Percentiles rank a stretch among this genome's conserved stretches.
These are phyloP conservation scores for Diachasmimorpha longicaudata DNA, from an alignment of 1,140 invertebrate genomes.

Conservation along the genomic window DNA sequence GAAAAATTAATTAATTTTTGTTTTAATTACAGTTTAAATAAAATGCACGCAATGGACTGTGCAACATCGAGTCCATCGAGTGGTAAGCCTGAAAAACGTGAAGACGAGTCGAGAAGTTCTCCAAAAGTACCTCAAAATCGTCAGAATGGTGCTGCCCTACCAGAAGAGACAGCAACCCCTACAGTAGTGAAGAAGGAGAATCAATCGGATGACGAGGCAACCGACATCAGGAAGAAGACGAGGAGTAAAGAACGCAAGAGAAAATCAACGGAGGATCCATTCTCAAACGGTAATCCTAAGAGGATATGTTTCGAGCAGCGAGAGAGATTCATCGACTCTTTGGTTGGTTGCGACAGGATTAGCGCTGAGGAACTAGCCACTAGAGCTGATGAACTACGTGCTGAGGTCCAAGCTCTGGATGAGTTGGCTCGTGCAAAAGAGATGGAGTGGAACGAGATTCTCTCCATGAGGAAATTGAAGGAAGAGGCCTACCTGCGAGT, in stretches of 20 bases:
- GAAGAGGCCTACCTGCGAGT: slow-evolving; percentile 77
- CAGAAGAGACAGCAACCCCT: slow-evolving; percentile 51
- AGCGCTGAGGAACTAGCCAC: slow-evolving; percentile 50
- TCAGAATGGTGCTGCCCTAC: slow-evolving; percentile 56
- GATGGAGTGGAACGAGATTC: slow-evolving; percentile 82
- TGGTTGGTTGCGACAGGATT: slow-evolving; percentile 50
- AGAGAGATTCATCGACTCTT: slow-evolving; percentile 50
- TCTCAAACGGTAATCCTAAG: slow-evolving; percentile 46
- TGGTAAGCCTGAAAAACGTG: slow-evolving; percentile 44
- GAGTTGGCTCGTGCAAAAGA: slow-evolving; percentile 77
- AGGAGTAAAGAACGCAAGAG: slow-evolving; percentile 42
- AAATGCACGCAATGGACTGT: slow-evolving; percentile 59
- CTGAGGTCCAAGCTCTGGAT: slow-evolving; percentile 66
- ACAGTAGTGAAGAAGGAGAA: slow-evolving; percentile 45
- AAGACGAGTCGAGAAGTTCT: slow-evolving; percentile 46
- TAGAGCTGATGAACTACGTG: slow-evolving; percentile 49
- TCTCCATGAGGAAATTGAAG: slow-evolving; percentile 80
- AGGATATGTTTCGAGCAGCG: slow-evolving; percentile 51
- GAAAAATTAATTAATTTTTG: background rate
- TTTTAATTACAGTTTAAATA: slow-evolving; percentile 52
- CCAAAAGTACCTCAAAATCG: slow-evolving; percentile 55
- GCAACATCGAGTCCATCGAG: slow-evolving; percentile 29
- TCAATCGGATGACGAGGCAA: slow-evolving; percentile 24
- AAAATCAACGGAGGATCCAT: slow-evolving; percentile 40
- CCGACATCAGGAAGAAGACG: slow-evolving; percentile 27